Conservation (phyloP, 2,113 vertebrate genomes). For the Hiodon tergisus region DNA sequence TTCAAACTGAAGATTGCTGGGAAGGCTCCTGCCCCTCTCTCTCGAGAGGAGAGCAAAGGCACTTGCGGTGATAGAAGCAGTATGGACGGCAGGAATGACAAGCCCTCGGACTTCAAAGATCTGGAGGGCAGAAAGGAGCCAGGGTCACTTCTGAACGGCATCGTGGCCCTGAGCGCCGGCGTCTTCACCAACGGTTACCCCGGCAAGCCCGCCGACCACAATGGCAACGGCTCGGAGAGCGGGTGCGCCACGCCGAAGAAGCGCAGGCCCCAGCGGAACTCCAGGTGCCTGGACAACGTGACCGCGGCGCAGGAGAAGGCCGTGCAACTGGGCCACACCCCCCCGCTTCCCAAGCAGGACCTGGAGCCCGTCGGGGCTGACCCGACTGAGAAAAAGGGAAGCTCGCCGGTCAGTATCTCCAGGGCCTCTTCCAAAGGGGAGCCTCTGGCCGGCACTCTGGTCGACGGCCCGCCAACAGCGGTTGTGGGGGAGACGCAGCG, state of each 20-base stretch:
- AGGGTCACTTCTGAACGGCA: conserved; percentile 76
- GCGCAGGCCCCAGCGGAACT: conserved; percentile 78
- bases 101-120: conserved; percentile 73
- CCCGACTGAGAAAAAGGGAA: conserved; percentile 67
- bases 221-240: conserved; percentile 89
- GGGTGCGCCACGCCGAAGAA: conserved; percentile 93
- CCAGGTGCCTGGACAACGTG: conserved; percentile 79
- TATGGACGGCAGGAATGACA: conserved; percentile 92
- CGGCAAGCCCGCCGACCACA: conserved; percentile 77
- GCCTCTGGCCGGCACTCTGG: conserved; percentile 50
- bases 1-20: conserved; percentile 54
- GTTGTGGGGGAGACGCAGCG: conserved; percentile 64
- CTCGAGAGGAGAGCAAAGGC: conserved; percentile 77
- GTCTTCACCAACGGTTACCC: conserved; percentile 88
- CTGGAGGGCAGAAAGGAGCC: conserved; percentile 75
- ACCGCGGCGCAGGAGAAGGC: conserved; percentile 77
- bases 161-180: conserved; percentile 69
- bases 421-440: conserved; percentile 75
- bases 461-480: conserved; percentile 52
- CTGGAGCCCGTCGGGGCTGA: conserved; percentile 68
- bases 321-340: conserved; percentile 16
- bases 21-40: conserved; percentile 51
- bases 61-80: conserved; percentile 79
- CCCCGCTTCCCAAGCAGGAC: conserved; percentile 73
- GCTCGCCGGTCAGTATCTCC: conserved; percentile 62